Conservation (phyloP, 2,888 invertebrate genomes). For the Oasisia sp. region DNA sequence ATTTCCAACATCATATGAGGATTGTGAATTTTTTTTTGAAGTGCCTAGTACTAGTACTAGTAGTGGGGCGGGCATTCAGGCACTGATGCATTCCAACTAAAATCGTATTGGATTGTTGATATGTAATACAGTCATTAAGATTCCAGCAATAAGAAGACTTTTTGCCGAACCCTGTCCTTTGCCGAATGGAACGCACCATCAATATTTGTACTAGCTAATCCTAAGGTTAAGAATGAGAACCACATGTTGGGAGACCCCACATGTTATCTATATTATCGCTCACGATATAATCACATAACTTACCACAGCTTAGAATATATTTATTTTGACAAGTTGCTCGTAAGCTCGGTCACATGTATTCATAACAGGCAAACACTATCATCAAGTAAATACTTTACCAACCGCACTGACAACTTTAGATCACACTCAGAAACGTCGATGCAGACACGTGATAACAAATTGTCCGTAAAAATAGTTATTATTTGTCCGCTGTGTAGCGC, state of each 20-base stretch:
- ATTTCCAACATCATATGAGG: too few species aligned
- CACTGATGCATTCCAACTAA: too few species aligned
- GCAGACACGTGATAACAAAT: neutral
- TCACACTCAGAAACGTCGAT: too few species aligned
- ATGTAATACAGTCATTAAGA: too few species aligned
- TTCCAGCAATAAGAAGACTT: too few species aligned
- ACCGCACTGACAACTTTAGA: neutral
- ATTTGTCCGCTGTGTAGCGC: neutral
- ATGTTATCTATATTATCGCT: conserved; percentile 1
- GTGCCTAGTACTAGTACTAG: too few species aligned
- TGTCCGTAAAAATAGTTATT: neutral
- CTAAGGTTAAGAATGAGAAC: neutral
- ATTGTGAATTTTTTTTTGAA: too few species aligned
- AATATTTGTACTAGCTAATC: too few species aligned
- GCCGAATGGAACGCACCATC: too few species aligned
- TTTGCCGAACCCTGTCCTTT: too few species aligned
- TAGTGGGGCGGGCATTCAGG: too few species aligned
- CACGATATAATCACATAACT: neutral
- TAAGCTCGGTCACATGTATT: neutral
- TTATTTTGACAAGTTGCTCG: neutral
- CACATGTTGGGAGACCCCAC: neutral
- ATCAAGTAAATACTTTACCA: neutral
- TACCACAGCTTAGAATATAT: neutral
- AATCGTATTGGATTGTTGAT: too few species aligned
- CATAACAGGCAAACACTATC: neutral